Conservation (phyloP, 2,797 vertebrate genomes). For the Smutsia gigantea region DNA sequence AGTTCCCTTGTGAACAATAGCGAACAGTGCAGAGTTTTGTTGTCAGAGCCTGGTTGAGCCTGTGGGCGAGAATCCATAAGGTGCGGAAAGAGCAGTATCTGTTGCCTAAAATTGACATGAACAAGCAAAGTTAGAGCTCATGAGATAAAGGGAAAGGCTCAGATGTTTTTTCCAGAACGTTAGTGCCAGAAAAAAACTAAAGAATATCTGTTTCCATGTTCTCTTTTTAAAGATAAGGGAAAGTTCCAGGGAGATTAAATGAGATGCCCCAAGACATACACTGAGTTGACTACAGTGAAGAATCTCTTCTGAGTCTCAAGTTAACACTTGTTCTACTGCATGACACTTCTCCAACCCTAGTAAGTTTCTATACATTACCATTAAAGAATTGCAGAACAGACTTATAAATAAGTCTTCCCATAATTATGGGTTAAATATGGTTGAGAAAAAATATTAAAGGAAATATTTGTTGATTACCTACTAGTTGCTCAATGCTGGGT, state of each 20-base stretch:
- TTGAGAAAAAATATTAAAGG: not conserved
- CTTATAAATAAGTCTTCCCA: not conserved
- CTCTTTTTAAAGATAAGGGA: not conserved
- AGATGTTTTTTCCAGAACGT: not conserved
- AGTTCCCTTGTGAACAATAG: not conserved
- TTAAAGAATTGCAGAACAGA: not conserved
- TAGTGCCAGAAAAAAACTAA: not conserved
- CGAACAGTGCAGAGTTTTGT: not conserved
- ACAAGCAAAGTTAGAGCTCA: not conserved
- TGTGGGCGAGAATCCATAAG: not conserved
- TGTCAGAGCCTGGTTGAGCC: not conserved
- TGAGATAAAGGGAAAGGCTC: not conserved
- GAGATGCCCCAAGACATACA: not conserved
- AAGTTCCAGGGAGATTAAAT: not conserved
- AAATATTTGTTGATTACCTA: not conserved
- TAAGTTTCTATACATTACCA: not conserved
- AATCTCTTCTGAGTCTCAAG: not conserved
- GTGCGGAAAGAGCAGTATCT: not conserved
- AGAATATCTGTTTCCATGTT: not conserved
- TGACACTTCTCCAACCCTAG: not conserved
- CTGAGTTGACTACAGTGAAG: not conserved
- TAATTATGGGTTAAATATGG: not conserved
- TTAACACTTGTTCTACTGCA: not conserved
- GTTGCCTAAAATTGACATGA: not conserved
- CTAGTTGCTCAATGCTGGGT: not conserved